phyloP scores from a whole-genome alignment of 2,888 invertebrate genomes.

The Choristoneura rosaceana region DNA sequence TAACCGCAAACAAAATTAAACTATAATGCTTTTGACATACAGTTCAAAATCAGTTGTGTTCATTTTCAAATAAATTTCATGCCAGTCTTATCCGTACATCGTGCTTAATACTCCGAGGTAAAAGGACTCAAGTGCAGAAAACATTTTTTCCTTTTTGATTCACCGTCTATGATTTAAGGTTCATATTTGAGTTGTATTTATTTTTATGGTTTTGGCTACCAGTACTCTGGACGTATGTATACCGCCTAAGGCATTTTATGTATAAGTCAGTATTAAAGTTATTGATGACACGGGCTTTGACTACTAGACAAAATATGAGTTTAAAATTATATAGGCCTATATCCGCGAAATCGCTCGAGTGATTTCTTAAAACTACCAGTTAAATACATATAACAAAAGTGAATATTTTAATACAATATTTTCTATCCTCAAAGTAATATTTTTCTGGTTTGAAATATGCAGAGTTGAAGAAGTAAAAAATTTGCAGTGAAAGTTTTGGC shows the following conservation, averaged over 20 bases:
- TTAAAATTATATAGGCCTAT: conserved; percentile 7
- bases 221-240: conserved; percentile 57
- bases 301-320: conserved; percentile 31
- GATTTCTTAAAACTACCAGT: no score
- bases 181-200: conserved; percentile 37
- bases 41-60: conserved; percentile 45
- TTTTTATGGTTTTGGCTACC: conserved; percentile 45
- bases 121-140: conserved; percentile 48
- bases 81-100: conserved; percentile 60
- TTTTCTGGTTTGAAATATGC: no score
- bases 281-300: conserved; percentile 43
- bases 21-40: conserved; percentile 30
- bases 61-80: conserved; percentile 56
- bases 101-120: conserved; percentile 34
- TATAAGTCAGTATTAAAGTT: conserved; percentile 52
- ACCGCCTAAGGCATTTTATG: conserved; percentile 62
- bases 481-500: no score
- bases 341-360: no score
- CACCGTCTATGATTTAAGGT: conserved; percentile 18
- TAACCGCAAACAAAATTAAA: conserved; percentile 43
- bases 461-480: no score
- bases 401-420: no score
- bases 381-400: no score
- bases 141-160: conserved; percentile 34
- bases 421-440: no score